These are phyloP conservation scores for Eptatretus burgeri DNA, from an alignment of 2,113 vertebrate species.

Conservation along the genomic window DNA sequence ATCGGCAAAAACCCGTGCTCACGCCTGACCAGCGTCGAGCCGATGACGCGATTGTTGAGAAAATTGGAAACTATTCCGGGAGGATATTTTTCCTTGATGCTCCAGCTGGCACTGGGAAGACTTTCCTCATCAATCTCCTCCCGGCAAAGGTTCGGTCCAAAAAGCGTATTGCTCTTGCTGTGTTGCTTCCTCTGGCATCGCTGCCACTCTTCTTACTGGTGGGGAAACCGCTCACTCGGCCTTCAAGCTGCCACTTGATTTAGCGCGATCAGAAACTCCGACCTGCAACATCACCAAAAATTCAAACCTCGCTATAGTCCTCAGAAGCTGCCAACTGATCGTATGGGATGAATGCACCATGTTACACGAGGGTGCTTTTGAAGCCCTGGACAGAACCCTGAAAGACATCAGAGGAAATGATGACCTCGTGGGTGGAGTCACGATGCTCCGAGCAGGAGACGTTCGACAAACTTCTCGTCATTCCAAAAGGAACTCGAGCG, in stretches of 20 bases:
- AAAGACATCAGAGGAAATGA: not conserved
- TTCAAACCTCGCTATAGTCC: not conserved
- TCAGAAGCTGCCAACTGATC: not conserved
- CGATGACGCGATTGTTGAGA: not conserved
- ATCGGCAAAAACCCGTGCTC: not conserved
- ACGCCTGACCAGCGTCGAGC: not conserved
- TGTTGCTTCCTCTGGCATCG: not conserved
- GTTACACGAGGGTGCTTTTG: not conserved
- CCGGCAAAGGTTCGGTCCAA: not conserved
- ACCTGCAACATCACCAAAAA: not conserved
- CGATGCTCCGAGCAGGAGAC: too few relatives aligned
- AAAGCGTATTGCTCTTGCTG: not conserved
- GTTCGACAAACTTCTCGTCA: too few relatives aligned
- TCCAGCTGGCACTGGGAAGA: not conserved
- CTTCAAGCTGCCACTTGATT: too few relatives aligned
- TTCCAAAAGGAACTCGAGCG: too few relatives aligned
- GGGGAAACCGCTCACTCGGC: not conserved
- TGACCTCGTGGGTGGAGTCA: not conserved
- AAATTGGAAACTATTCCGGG: not conserved
- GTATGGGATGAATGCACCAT: slow-evolving; percentile 5
- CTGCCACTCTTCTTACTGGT: not conserved
- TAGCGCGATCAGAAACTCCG: not conserved
- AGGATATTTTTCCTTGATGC: too few relatives aligned
- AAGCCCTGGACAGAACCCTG: not conserved
- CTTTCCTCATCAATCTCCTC: not conserved